phyloP scores from a whole-genome alignment of 2,113 vertebrate genomes.

The Scopus umbretta region DNA sequence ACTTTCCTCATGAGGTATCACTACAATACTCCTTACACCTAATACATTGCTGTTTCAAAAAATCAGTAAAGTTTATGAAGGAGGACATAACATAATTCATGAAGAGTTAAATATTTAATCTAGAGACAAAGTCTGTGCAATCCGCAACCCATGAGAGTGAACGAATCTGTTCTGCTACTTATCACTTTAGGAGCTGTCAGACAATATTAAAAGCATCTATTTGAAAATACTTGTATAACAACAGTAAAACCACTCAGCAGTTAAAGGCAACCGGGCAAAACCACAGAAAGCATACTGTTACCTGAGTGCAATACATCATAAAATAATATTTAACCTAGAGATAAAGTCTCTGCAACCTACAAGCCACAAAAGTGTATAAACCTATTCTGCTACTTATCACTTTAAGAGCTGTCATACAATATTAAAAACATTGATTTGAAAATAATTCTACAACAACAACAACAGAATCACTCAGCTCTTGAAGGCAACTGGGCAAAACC shows the following conservation, averaged over 20 bases:
- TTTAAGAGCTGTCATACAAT: slow-evolving; percentile 17
- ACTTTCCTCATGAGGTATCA: neutral
- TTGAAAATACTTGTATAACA: slow-evolving; percentile 12
- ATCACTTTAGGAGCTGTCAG: neutral
- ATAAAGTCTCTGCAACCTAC: neutral
- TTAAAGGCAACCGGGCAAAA: neutral
- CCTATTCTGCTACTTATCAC: slow-evolving; percentile 2
- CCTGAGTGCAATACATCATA: slow-evolving; percentile 14
- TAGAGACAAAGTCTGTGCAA: neutral
- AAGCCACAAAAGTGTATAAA: neutral
- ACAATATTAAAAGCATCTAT: neutral
- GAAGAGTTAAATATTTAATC: neutral
- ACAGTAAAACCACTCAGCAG: neutral
- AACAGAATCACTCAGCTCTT: neutral
- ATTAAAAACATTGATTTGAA: slow-evolving; percentile 36
- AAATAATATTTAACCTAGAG: slow-evolving; percentile 21
- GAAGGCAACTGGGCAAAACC: neutral
- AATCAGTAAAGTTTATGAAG: neutral
- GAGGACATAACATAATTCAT: neutral
- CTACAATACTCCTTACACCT: neutral
- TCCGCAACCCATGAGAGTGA: neutral
- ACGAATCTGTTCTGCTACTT: neutral
- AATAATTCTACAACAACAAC: neutral
- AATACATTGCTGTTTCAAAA: neutral
- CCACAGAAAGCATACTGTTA: neutral